Evolutionary conservation across 2,888 invertebrate species (phyloP), one percentile per base, ranked within the genome.

Genomic region (Orthosia gracilis): DNA sequence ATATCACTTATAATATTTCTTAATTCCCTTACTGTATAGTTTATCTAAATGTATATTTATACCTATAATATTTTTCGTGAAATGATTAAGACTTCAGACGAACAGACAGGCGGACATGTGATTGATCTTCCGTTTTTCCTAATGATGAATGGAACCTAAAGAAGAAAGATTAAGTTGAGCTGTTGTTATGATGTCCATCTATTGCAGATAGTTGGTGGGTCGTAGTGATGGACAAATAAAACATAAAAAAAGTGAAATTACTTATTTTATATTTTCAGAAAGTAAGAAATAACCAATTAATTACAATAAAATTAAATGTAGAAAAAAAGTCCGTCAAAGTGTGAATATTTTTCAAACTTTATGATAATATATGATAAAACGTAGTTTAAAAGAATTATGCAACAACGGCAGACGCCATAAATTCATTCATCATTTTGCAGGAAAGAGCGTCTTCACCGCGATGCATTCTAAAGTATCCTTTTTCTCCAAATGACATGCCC

Each of bases 401-500:
- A 17, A 78, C 59, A 3, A 64, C 1, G 7, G 77, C 65, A 23
- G 75, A 31, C 1, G 63, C 18, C 63, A 85, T 76, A 0, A 0
- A 0, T 0, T 3, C 0, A 12, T 65, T 73, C 50, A 84, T 3
- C 11, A 89, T 70, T 1, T 57, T 52, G 52, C 89, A 89, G 0
- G 88, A 61, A 21, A 65, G 98, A 89, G 97, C 98, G 52, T 98
- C 98, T 83, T 76, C 74, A 5, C 84, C 78, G 3, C 99, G 97
- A 90, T 98, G 98, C 97, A 98, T 98, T 90, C 97, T 97, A 75
- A 98, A 97, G 92, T 98, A 98, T 11, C 98, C 98, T 0, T 97
- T 75, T 23, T 97, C 97, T 15, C 98, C 98, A 98, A 98, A 98
- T 0, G 87, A 87, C 4, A 90, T 81, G 9, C 97, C 97, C 97